Percentiles rank a stretch among this genome's conserved stretches.
Evolutionary conservation across 2,797 vertebrate genomes (phyloP).

Genomic region (Toxotes lorentzi): DNA sequence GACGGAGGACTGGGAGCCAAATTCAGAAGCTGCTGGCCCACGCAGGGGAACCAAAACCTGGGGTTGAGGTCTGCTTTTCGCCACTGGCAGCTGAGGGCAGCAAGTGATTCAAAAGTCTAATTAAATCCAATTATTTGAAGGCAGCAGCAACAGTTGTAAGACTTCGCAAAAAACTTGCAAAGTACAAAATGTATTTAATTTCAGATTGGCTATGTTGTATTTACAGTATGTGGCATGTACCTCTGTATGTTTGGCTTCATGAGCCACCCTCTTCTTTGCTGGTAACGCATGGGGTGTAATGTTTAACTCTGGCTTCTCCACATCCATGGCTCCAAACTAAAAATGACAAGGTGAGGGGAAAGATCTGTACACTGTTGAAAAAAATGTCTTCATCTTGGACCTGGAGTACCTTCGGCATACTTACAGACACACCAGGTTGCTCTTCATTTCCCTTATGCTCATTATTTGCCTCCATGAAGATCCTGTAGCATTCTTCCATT

Average conservation of each 20-base stretch:
- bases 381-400: not conserved
- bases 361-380: not conserved
- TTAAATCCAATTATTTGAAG: not conserved
- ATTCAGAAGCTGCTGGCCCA: slow-evolving; percentile 55
- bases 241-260: slow-evolving; percentile 79
- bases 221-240: slow-evolving; percentile 52
- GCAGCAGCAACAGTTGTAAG: not conserved
- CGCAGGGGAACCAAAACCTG: slow-evolving; percentile 77
- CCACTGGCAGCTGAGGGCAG: slow-evolving; percentile 44
- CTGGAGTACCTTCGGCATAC: slow-evolving; percentile 33
- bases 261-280: slow-evolving; percentile 81
- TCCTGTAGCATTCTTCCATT: slow-evolving; percentile 87
- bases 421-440: slow-evolving; percentile 61
- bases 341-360: not conserved
- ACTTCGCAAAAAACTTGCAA: too few relatives aligned
- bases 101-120: not conserved
- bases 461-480: slow-evolving; percentile 87
- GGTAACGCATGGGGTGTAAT: slow-evolving; percentile 40
- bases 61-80: slow-evolving; percentile 72
- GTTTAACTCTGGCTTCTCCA: slow-evolving; percentile 51
- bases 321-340: slow-evolving; percentile 57
- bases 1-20: slow-evolving; percentile 19
- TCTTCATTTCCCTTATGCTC: slow-evolving; percentile 44
- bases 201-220: not conserved
- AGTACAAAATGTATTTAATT: not conserved